Base-by-base conservation (phyloP, 2,797 vertebrate genomes). In the Acrossocheilus wenchowensis region DNA sequence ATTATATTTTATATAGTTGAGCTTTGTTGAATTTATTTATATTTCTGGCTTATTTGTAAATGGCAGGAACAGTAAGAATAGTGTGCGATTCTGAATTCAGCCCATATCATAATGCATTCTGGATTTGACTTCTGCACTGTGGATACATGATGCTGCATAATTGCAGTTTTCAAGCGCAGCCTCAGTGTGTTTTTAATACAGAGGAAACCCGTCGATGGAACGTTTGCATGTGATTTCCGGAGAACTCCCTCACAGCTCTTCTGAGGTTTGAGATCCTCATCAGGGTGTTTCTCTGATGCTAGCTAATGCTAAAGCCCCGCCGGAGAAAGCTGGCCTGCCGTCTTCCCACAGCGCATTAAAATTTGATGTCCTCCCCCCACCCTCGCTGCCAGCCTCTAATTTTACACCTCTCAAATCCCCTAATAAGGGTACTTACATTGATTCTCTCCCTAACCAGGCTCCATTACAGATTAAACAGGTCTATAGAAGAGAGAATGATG, bases 351-450 rank as follows among this genome's bases (percentile, higher is more conserved):
- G 86, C 87, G 74, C 91, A 92, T 94, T 94, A 94, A 94, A 92
- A 87, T 93, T 94, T 94, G 92, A 93, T 92, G 90, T 30, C 86
- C 26, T 50, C 30, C 26, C 57, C 54, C 30, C 60, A 34, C 89
- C 90, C 91, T 88, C 88, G 2, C 60, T 26, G 41, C n/a, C 41
- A 79, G 41, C 11, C 62, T 74, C 90, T 87, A 79, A 48, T 88
- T 91, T 92, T 90, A 88, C 92, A 90, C 93, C 92, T 89, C 87
- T 91, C 89, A 92, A 92, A 94, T 94, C 91, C 89, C 87, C 91
- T 95, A 95, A 95, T 95, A 95, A 94, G 93, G 92, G 93, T 93
- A 94, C 93, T 95, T 93, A 90, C 89, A 93, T 91, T 92, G 94
- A 95, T 95, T 95, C 95, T 93, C 91, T 89, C 90, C 90, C 91